Evolutionary conservation across 2,797 vertebrate species (phyloP).

Genomic region (Diglossa cyanea): DNA sequence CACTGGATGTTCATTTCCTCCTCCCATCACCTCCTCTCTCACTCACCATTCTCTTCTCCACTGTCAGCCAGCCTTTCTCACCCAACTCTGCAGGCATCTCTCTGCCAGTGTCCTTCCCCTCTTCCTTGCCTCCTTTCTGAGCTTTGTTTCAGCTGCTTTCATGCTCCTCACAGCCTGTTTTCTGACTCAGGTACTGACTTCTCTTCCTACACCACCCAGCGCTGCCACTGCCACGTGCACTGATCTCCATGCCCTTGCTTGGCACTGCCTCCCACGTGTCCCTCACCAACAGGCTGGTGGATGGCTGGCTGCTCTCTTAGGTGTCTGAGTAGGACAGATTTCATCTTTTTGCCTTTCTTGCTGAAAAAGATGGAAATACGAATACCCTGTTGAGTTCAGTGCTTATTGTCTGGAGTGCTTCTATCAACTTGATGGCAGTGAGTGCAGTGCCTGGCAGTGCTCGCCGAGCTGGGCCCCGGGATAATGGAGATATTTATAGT

Average conservation of each 20-base stretch:
- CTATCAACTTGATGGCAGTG: constrained; percentile 4
- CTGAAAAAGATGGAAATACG: not conserved
- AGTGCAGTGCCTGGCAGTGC: not conserved
- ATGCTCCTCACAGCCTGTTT: not conserved
- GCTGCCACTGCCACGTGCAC: not conserved
- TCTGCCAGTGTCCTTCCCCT: not conserved
- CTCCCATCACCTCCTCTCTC: not conserved
- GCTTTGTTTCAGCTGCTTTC: not conserved
- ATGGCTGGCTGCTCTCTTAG: not conserved
- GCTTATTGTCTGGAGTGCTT: constrained; percentile 13
- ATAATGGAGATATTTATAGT: constrained; percentile 56
- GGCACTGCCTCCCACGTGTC: not conserved
- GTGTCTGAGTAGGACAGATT: not conserved
- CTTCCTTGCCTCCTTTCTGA: not conserved
- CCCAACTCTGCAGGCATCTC: not conserved
- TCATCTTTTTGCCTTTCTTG: not conserved
- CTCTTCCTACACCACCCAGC: not conserved
- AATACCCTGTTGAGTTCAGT: not conserved
- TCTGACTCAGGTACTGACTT: not conserved
- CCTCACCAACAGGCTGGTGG: not conserved
- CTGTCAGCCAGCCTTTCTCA: not conserved
- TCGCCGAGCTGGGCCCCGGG: not conserved
- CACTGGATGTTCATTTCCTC: not conserved
- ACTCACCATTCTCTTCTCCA: not conserved
- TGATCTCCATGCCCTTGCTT: not conserved